Conservation (phyloP, 2,797 vertebrate species). For the Phrynocephalus vlangalii region DNA sequence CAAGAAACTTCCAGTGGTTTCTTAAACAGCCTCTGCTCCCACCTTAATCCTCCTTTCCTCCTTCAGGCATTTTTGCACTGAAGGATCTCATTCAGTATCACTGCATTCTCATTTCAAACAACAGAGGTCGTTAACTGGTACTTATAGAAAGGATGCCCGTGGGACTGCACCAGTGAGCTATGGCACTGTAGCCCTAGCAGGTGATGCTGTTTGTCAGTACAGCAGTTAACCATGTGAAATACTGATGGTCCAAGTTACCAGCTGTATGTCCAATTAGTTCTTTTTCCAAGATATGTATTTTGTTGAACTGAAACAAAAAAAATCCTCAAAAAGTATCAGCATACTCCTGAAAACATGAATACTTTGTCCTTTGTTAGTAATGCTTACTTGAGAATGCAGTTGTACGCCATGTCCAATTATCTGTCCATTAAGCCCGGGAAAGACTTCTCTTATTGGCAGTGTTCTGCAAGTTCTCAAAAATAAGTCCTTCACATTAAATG, state of each 20-base stretch:
- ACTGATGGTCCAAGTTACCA: background rate
- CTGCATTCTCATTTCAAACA: background rate
- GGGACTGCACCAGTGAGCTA: background rate
- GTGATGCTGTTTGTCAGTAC: background rate
- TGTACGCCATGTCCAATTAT: background rate
- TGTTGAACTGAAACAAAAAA: slow-evolving; percentile 9
- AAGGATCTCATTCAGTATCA: background rate
- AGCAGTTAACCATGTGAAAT: background rate
- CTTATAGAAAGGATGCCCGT: background rate
- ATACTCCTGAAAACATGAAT: background rate
- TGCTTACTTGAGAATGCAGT: background rate
- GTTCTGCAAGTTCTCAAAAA: too few species aligned
- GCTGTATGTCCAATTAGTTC: background rate
- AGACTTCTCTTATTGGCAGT: background rate
- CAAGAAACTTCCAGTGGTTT: too few species aligned
- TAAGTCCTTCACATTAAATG: background rate
- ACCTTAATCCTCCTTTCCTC: background rate
- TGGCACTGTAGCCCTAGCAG: background rate
- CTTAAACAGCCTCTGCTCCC: background rate
- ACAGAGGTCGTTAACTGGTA: background rate
- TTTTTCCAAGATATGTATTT: background rate
- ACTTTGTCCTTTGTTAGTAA: background rate
- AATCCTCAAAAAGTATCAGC: background rate
- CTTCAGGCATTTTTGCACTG: background rate
- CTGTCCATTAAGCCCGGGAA: background rate